Evolutionary conservation across 2,113 vertebrate genomes (phyloP).

Genomic region (Nesospiza acunhae): DNA sequence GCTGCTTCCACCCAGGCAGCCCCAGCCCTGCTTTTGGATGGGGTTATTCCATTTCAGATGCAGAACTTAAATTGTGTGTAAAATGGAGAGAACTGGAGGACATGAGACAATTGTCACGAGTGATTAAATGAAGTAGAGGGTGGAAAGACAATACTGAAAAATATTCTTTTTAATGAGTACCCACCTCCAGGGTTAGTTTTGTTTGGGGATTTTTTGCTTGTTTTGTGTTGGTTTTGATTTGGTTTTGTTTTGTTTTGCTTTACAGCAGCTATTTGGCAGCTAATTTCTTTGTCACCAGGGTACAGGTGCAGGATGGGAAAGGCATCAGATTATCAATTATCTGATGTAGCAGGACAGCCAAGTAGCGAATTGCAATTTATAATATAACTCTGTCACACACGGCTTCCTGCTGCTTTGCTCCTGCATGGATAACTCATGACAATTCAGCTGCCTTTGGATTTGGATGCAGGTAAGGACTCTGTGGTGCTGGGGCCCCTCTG

Average conservation of each 20-base stretch:
- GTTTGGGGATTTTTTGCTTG: neutral
- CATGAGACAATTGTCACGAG: neutral
- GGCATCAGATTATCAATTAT: slow-evolving; percentile 3
- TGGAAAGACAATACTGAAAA: neutral
- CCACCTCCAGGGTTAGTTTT: neutral
- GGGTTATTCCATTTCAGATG: neutral
- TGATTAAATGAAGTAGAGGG: neutral
- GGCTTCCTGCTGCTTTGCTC: slow-evolving; percentile 12
- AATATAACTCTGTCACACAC: neutral
- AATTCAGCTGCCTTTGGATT: neutral
- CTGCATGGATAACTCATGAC: neutral
- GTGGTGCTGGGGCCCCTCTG: neutral
- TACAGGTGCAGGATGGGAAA: neutral
- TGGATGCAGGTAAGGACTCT: neutral
- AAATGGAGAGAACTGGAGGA: neutral
- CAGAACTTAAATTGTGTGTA: neutral
- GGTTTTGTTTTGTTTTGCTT: neutral
- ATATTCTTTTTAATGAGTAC: neutral
- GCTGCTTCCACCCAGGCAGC: neutral
- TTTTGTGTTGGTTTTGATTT: neutral
- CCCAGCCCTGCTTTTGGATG: neutral
- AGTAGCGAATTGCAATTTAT: neutral
- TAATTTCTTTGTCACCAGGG: neutral
- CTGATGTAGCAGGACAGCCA: neutral
- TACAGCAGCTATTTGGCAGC: neutral